Evolutionary conservation across 2,113 vertebrate genomes (phyloP), one percentile per base, ranked within the genome.

Genomic region (Cacatua alba): DNA sequence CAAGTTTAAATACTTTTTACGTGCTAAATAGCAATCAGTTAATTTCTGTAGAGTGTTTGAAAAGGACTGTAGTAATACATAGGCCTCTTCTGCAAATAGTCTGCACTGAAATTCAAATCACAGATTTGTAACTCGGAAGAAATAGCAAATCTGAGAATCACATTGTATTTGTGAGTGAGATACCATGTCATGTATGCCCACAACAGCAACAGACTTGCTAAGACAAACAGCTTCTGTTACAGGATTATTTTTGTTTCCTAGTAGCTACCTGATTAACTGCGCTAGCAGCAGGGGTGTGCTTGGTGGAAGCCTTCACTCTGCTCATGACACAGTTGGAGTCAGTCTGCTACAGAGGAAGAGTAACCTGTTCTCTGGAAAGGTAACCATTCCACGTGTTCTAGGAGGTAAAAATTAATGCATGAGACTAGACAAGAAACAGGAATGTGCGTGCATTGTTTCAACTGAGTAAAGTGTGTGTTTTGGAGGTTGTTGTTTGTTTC

Each of bases 241-340:
- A 17, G 17, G 33, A 43, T 24, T 81, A 11, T 13, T 86, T 55
- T 71, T 57, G 20, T 37, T 59, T 87, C 69, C 60, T 35, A 3
- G 29, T 24, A 70, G 62, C n/a, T 41, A 18, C 49, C 79, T 65
- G 87, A 52, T 69, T 44, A 86, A 6, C 71, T 60, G 76, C 2
- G 1, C 67, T 35, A 33, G 13, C 68, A 62, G 81, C 68, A 41
- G 65, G 33, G 26, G 6, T 7, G 43, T 44, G 33, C 63, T 13
- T 28, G n/a, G n/a, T n/a, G 59, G 68, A 69, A 80, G 35, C 43
- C 19, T 68, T 33, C 39, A 44, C 63, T 62, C 35, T 39, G 13
- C 49, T 24, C 4, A 0, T 2, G 24, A 9, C 23, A 4, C 46
- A 33, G 19, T 2, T 20, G 9, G 51, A 43, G 43, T 37, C 59